Percentiles rank a stretch among this genome's conserved stretches.
Evolutionary conservation across 2,113 vertebrate genomes (phyloP).

Genomic region (Montifringilla adamsi): DNA sequence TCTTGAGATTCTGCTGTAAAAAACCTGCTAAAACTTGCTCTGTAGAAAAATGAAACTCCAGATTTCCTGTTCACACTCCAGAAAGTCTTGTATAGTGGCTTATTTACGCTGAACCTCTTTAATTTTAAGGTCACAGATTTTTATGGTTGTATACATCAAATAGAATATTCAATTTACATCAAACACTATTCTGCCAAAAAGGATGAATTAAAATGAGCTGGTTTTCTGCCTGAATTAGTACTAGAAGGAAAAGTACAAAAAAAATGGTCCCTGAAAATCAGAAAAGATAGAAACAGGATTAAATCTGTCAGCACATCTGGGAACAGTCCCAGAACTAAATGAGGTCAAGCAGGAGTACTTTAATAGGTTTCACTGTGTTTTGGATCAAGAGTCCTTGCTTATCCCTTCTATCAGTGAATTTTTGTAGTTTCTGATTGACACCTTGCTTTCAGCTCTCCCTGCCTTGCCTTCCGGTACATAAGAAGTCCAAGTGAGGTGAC

Average conservation of each 20-base stretch:
- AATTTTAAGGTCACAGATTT: background rate
- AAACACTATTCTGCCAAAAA: background rate
- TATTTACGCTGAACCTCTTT: conserved; percentile 23
- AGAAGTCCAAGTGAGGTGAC: background rate
- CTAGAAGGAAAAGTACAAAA: background rate
- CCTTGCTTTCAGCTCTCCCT: background rate
- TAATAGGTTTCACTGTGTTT: background rate
- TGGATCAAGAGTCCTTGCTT: background rate
- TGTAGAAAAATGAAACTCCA: background rate
- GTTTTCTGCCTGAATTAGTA: conserved; percentile 2
- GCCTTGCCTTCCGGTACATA: background rate
- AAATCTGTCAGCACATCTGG: background rate
- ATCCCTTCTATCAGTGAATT: background rate
- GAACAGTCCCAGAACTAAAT: background rate
- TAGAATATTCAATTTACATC: conserved; percentile 46
- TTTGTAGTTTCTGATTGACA: background rate
- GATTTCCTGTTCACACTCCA: background rate
- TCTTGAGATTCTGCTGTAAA: background rate
- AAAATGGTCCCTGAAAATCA: background rate
- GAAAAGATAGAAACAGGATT: background rate
- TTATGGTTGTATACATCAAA: conserved; percentile 18
- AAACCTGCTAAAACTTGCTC: background rate
- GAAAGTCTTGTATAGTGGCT: conserved; percentile 1
- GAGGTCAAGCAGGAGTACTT: background rate
- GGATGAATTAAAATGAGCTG: background rate